Base-by-base conservation (phyloP, 2,797 vertebrate species). In the Tachyglossus aculeatus region DNA sequence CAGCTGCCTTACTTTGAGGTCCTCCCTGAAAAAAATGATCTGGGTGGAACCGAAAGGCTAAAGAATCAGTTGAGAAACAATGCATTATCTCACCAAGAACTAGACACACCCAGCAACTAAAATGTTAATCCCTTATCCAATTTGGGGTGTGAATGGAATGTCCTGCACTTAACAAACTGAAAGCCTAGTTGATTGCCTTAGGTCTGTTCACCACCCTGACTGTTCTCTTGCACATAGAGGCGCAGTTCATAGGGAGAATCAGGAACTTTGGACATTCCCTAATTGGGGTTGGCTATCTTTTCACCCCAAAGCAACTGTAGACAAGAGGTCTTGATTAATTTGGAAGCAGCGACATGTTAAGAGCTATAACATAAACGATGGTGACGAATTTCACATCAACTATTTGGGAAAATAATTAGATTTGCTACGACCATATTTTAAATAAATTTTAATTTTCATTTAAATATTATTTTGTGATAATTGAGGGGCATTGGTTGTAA, bases 51-150 rank as follows among this genome's bases (percentile, higher is more conserved):
- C 41, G 45, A 56, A 59, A 13, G 7, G 10, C 21, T 76, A 50
- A 54, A 48, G 53, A 62, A 59, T 52, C 59, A 73, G 32, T 54
- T 45, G 36, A 74, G 62, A 76, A 68, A 71, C 41, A 70, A 48
- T 29, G 25, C 25, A 48, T 48, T 48, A 48, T 48, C 45, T 48
- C 45, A 48, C 25, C 45, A 48, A 48, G 45, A 48, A 48, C 60
- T 57, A 25, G 53, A 32, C n/a, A 38, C n/a, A 45, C 53, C 68
- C 40, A 44, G 40, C 45, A 21, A 71, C 62, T 67, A 45, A 78
- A 78, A 55, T 27, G n/a, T 64, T 67, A 78, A 72, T 57, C 48
- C 24, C 31, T 64, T 60, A 39, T 58, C 68, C 50, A 67, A 2
- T 56, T 13, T 29, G 47, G 57, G 55, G 45, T 45, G 37, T 36